Conservation (phyloP, 2,113 vertebrate genomes). For the Oryzias curvinotus region DNA sequence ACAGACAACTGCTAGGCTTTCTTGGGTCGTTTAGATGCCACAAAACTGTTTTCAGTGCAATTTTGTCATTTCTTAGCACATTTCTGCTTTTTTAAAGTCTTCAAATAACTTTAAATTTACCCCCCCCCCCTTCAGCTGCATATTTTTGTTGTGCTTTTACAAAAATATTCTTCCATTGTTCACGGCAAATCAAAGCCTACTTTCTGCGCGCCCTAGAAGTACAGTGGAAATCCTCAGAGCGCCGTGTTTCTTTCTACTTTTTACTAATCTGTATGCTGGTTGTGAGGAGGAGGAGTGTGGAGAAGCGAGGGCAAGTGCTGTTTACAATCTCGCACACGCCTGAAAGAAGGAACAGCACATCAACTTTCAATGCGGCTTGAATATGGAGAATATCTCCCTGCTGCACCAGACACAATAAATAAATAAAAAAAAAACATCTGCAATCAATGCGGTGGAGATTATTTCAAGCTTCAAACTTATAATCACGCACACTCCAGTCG, state of each 20-base stretch:
- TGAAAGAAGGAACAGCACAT: constrained; percentile 1
- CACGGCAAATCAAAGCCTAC: constrained; percentile 37
- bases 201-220: constrained; percentile 26
- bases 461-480: constrained; percentile 44
- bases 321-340: constrained; percentile 31
- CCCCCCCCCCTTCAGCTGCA: constrained; percentile 22
- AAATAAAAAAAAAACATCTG: constrained; percentile 3
- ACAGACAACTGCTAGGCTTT: constrained; percentile 48
- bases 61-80: constrained; percentile 52
- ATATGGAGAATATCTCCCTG: constrained; percentile 1
- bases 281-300: constrained; percentile 14
- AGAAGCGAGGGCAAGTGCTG: constrained; percentile 32
- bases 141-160: constrained; percentile 30
- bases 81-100: constrained; percentile 25
- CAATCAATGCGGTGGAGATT: constrained; percentile 37
- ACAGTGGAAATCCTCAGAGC: constrained; percentile 39
- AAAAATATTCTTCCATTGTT: constrained; percentile 35
- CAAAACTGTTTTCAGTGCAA: constrained; percentile 54
- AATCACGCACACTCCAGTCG: constrained; percentile 31
- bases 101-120: constrained; percentile 35
- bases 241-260: constrained; percentile 27
- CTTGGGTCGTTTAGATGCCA: constrained; percentile 52
- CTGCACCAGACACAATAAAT: constrained; percentile 3
- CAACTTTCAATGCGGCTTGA: neutral
- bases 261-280: constrained; percentile 45